Percentiles rank a stretch among this genome's conserved stretches.
phyloP scores from a whole-genome alignment of 2,797 vertebrate genomes.

The Cephalopachus bancanus region DNA sequence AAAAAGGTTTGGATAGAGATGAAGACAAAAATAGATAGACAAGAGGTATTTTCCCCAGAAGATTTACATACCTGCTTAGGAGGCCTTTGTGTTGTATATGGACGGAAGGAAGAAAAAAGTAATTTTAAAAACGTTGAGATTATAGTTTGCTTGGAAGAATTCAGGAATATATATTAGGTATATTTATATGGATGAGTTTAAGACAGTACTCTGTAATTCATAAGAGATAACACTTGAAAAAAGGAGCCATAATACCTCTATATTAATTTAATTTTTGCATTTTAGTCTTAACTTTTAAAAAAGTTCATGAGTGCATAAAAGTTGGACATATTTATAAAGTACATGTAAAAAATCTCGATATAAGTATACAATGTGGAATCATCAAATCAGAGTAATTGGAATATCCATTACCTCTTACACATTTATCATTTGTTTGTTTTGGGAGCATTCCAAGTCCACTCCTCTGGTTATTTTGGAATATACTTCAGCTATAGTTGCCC shows the following conservation, averaged over 20 bases:
- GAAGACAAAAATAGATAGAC: background rate
- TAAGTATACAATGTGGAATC: background rate
- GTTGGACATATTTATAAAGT: background rate
- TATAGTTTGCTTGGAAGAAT: background rate
- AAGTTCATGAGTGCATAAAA: background rate
- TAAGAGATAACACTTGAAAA: background rate
- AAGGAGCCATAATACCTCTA: background rate
- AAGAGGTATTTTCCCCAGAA: background rate
- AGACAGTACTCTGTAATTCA: background rate
- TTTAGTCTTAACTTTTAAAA: constrained; percentile 33
- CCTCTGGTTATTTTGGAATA: background rate
- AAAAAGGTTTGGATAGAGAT: background rate
- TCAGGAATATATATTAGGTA: background rate
- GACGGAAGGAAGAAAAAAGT: background rate
- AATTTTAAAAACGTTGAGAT: background rate
- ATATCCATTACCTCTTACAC: background rate
- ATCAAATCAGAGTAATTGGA: background rate
- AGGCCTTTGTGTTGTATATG: background rate
- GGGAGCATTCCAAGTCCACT: background rate
- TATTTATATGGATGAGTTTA: constrained; percentile 11
- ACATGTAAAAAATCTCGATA: background rate
- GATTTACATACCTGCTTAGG: background rate
- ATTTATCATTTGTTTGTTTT: background rate
- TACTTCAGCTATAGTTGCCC: background rate
- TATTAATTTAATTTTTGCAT: background rate